Percentiles rank a stretch among this genome's conserved stretches.
Evolutionary conservation across 2,888 invertebrate genomes (phyloP).

Genomic region (Tetropium fuscum): DNA sequence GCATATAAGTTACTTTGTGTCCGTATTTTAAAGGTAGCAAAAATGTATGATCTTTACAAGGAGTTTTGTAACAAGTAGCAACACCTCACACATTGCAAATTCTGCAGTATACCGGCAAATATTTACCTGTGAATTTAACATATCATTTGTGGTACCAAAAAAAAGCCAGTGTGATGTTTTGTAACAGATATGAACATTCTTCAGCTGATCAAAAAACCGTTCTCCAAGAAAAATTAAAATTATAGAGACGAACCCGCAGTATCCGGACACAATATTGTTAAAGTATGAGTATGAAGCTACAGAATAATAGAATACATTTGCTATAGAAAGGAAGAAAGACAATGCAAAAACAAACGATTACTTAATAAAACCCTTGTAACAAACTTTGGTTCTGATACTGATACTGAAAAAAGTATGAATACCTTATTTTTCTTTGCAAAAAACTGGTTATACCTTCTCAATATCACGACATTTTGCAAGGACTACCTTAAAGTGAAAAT

Average conservation of each 20-base stretch:
- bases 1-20: slow-evolving; percentile 13
- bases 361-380: background rate
- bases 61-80: slow-evolving; percentile 22
- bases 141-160: slow-evolving; percentile 47
- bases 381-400: too few relatives aligned
- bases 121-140: slow-evolving; percentile 49
- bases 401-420: slow-evolving; percentile 11
- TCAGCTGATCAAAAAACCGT: too few relatives aligned
- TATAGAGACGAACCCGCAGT: slow-evolving; percentile 8
- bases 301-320: slow-evolving; percentile 8
- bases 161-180: slow-evolving; percentile 32
- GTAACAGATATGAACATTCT: background rate
- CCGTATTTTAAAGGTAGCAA: slow-evolving; percentile 18
- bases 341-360: background rate
- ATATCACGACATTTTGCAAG: background rate
- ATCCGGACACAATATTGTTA: background rate
- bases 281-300: slow-evolving; percentile 7
- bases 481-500: background rate
- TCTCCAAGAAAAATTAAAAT: slow-evolving; percentile 32
- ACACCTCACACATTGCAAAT: slow-evolving; percentile 26
- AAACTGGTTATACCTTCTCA: background rate
- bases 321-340: slow-evolving; percentile 14
- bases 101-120: slow-evolving; percentile 32
- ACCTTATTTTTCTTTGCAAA: slow-evolving; percentile 12
- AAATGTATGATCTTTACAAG: slow-evolving; percentile 13